These are phyloP conservation scores for Pammene fasciana DNA, from an alignment of 2,888 invertebrate genomes.

Conservation along the genomic window DNA sequence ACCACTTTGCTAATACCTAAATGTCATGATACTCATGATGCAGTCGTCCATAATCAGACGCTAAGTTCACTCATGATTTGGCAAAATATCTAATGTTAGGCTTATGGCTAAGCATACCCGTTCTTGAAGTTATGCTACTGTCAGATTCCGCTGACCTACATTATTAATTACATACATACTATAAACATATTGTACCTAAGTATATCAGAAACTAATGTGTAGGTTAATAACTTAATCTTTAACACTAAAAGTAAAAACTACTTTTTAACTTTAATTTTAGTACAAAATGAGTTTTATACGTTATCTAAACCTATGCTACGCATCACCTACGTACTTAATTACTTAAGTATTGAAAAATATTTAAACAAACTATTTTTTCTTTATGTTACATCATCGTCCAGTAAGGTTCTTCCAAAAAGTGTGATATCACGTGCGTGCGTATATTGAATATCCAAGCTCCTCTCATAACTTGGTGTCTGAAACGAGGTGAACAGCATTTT, in stretches of 20 bases:
- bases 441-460: slow-evolving; percentile 10
- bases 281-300: background rate
- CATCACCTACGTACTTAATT: background rate
- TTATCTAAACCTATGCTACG: background rate
- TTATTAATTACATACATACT: background rate
- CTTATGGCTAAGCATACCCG: slow-evolving; percentile 7
- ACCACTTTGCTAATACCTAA: background rate
- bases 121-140: slow-evolving; percentile 6
- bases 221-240: background rate
- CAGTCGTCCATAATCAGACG: background rate
- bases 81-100: background rate
- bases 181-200: too few relatives aligned
- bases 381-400: slow-evolving; percentile 1
- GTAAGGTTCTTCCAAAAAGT: slow-evolving; percentile 3
- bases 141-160: background rate
- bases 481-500: slow-evolving; percentile 8
- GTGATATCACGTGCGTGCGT: background rate
- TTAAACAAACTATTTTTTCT: slow-evolving; percentile 4
- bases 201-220: background rate
- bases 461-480: slow-evolving; percentile 13
- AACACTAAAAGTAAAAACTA: background rate
- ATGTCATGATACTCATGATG: background rate
- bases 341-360: background rate
- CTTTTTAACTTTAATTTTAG: background rate
- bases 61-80: background rate